phyloP scores from a whole-genome alignment of 2,113 vertebrate species.

The Candoia aspera region DNA sequence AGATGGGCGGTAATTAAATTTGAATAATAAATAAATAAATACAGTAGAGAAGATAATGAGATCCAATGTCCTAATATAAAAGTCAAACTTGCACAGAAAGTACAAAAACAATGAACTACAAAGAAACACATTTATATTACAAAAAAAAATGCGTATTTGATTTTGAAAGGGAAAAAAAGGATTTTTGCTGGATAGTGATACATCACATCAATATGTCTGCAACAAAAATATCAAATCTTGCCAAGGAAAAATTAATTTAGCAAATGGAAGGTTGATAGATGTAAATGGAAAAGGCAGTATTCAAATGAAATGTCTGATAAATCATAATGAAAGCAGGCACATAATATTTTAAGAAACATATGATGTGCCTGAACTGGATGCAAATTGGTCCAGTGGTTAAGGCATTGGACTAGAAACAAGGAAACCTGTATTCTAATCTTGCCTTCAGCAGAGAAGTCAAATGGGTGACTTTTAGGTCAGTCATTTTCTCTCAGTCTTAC shows the following conservation, averaged over 20 bases:
- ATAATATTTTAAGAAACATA: neutral
- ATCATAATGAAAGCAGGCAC: neutral
- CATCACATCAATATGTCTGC: neutral
- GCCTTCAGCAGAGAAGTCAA: neutral
- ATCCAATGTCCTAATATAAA: neutral
- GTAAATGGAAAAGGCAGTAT: neutral
- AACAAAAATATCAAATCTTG: neutral
- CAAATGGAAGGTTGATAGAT: neutral
- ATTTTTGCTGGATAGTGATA: neutral
- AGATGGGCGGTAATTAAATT: too few relatives aligned
- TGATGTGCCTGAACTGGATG: neutral
- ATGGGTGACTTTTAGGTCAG: neutral
- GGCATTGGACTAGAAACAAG: neutral
- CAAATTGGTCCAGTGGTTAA: neutral
- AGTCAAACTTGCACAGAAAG: neutral
- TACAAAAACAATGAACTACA: neutral
- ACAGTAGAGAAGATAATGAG: neutral
- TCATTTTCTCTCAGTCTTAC: neutral
- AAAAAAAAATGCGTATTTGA: neutral
- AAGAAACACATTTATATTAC: neutral
- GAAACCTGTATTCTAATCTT: neutral
- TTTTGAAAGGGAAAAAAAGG: neutral
- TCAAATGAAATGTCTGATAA: neutral
- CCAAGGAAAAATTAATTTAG: neutral
- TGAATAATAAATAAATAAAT: too few relatives aligned